Evolutionary conservation across 2,888 invertebrate genomes (phyloP), one percentile per base, ranked within the genome.

Genomic region (Orchesella flavescens): DNA sequence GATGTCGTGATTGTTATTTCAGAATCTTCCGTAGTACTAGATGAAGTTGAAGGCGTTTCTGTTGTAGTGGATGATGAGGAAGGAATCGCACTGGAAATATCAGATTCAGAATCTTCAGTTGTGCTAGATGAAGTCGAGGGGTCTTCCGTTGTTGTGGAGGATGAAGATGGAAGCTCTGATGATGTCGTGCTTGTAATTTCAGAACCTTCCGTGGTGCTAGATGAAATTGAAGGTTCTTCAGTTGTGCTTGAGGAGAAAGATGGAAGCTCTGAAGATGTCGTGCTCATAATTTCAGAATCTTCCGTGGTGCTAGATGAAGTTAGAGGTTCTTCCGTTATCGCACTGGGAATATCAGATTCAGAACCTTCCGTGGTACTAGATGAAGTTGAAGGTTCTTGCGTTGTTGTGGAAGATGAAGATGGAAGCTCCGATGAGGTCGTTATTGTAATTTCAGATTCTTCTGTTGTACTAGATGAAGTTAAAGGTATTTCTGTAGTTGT

Each of bases 331-430:
- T 61, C 61, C 5, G 61, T 61, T 23, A 23, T 21, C 17, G n/a
- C 10, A 12, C 15, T 49, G 3, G 49, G n/a, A 10, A 49, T 10
- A n/a, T n/a, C n/a, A n/a, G n/a, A n/a, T 12, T 12, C n/a, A 10
- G 53, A 53, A 49, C 7, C 63, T 4, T 49, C 69, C 23, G 77
- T 59, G 23, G 77, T 43, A 23, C 15, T 66, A 4, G 57, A 21
- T 46, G 34, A 34, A 7, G 34, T 49, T 49, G 49, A 10, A 49
- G 49, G 3, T 15, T 12, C 12, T 44, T 44, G 9, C 12, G 44
- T 44, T 44, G 44, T 44, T 44, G 44, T 9, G 3, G 49, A 7
- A 7, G 34, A 4, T 34, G 34, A 34, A 34, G 34, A 34, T 34
- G 34, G 34, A 49, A 10, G 15, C 3, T 9, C 44, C 1, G 49